Evolutionary conservation across 23 tunicate species (phyloP).

Genomic region (Diplosoma virens): DNA sequence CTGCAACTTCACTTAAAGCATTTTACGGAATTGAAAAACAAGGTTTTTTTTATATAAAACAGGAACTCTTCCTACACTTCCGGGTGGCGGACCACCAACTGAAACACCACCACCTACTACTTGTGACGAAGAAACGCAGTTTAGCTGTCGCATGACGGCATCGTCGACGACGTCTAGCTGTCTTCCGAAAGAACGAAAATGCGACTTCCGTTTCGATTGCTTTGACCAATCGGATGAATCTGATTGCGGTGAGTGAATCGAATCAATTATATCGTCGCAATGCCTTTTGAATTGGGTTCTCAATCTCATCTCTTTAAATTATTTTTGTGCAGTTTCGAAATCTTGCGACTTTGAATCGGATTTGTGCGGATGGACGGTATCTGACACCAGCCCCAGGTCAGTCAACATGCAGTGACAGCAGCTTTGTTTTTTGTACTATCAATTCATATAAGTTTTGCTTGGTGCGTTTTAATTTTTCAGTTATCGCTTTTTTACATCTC

Average conservation of each 20-base stretch:
- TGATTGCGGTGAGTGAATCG: slow-evolving; percentile 53
- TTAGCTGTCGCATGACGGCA: slow-evolving; percentile 39
- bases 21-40: no score
- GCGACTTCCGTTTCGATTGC: slow-evolving; percentile 91
- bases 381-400: slow-evolving; percentile 1
- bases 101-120: slow-evolving; percentile 53
- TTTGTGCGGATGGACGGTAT: slow-evolving; percentile 42
- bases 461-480: no score
- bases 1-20: no score
- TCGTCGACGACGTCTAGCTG: slow-evolving; percentile 41
- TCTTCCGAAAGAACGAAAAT: slow-evolving; percentile 38
- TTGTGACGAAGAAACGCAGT: slow-evolving; percentile 54
- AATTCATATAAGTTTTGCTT: no score
- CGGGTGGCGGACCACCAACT: slow-evolving; percentile 49
- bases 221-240: slow-evolving; percentile 72
- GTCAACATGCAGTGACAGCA: no score
- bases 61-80: slow-evolving; percentile 66
- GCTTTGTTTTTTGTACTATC: no score
- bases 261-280: no score
- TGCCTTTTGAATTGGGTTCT: no score
- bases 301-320: no score
- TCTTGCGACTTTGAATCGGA: slow-evolving; percentile 53
- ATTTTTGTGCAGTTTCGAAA: not conserved
- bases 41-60: no score
- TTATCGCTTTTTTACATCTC: no score